These are phyloP conservation scores for Phymorhynchus buccinoides DNA, from an alignment of 1,140 invertebrate species.

Conservation along the genomic window DNA sequence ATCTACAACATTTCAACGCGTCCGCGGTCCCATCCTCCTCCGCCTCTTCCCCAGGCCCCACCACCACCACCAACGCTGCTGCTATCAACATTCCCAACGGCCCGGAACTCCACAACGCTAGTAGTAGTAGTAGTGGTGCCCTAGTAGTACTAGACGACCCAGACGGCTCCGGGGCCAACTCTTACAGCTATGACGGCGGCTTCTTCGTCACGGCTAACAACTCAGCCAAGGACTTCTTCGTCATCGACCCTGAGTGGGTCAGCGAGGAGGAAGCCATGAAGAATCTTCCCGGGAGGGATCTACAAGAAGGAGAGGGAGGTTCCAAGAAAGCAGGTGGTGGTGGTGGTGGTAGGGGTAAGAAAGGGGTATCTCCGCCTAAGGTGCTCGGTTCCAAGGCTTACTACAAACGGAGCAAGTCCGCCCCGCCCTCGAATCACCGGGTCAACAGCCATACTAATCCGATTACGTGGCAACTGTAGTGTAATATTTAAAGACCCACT, in stretches of 20 bases:
- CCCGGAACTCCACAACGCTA: no score
- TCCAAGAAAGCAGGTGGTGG: neutral
- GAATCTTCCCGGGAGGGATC: neutral
- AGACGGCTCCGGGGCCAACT: neutral
- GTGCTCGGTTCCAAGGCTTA: neutral
- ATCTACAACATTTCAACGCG: no score
- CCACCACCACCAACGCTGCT: conserved; percentile 1
- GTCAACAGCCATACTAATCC: conserved; percentile 15
- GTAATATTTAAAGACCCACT: no score
- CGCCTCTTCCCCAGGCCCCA: conserved; percentile 2
- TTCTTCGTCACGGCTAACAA: conserved; percentile 34
- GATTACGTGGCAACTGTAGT: conserved; percentile 15
- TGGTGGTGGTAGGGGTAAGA: neutral
- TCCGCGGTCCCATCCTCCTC: neutral
- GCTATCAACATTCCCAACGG: neutral
- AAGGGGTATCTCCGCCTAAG: neutral
- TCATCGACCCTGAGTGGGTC: conserved; percentile 43
- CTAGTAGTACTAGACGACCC: no score
- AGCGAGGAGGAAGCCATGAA: conserved; percentile 18
- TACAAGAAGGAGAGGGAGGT: neutral
- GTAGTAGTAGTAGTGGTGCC: no score
- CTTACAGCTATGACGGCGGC: conserved; percentile 42
- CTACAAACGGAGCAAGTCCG: conserved; percentile 30
- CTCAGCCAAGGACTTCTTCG: conserved; percentile 34
- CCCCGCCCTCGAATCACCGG: conserved; percentile 25